phyloP scores from a whole-genome alignment of 2,888 invertebrate species.

The Allolobophora icterica region DNA sequence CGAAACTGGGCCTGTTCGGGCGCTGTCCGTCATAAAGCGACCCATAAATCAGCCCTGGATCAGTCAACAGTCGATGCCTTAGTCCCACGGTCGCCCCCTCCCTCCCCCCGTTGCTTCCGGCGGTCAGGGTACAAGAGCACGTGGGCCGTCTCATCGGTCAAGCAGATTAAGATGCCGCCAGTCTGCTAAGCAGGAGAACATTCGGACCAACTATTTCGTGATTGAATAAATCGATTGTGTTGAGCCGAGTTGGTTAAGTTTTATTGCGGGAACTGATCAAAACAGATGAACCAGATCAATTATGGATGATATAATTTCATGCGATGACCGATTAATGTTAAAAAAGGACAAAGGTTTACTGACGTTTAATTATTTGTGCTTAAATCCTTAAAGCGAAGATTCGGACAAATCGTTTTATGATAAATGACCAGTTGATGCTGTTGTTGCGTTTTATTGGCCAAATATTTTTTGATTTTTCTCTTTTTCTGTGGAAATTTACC shows the following conservation, averaged over 20 bases:
- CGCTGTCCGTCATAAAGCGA: neutral
- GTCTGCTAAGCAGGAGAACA: neutral
- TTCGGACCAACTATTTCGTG: neutral
- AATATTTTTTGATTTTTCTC: too few relatives aligned
- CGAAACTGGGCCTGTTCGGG: neutral
- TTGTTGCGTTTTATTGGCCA: too few relatives aligned
- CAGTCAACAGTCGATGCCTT: neutral
- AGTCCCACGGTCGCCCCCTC: too few relatives aligned
- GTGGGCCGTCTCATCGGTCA: neutral
- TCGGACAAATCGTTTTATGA: neutral
- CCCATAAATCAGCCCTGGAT: conserved; percentile 1
- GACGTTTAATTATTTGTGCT: too few relatives aligned
- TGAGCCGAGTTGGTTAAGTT: neutral
- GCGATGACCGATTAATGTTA: neutral
- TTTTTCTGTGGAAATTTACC: too few relatives aligned
- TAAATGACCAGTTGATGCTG: neutral
- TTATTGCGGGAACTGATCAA: neutral
- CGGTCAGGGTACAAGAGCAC: neutral
- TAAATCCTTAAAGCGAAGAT: neutral
- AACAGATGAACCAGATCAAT: too few relatives aligned
- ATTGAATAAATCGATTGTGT: neutral
- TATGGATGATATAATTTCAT: too few relatives aligned
- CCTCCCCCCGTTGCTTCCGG: too few relatives aligned
- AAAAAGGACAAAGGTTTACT: neutral
- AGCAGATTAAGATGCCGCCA: neutral